Evolutionary conservation across 2,113 vertebrate species (phyloP), one percentile per base, ranked within the genome.

Genomic region (Scomber colias): DNA sequence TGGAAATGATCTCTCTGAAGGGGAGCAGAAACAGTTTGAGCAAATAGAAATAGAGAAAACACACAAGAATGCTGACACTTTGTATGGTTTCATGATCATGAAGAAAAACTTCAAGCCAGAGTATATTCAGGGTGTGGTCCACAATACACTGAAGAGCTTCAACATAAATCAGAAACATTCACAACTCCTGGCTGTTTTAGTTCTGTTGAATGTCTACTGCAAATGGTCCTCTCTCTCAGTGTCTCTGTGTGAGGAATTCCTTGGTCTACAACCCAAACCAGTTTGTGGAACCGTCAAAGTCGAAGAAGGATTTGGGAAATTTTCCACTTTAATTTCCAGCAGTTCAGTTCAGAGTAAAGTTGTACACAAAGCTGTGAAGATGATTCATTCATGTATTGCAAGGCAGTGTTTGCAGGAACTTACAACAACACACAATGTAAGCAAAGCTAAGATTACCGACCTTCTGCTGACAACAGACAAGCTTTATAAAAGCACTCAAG

Each of bases 41-140:
- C 78, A 87, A 62, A 96, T 92, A 11, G 93, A 95, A 91, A 96
- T 97, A 60, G 92, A 97, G 84, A 84, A 93, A 45, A 68, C 84
- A 0, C 57, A 96, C 77, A 75, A 87, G 30, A 90, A 96, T 77
- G 88, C 92, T 83, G 93, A 96, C 77, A 95, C 94, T 3, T 97
- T 97, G 82, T 97, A 97, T 92, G 96, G 94, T 12, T 97, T 96
- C 82, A 97, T 97, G 96, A 95, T 97, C 75, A 93, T 96, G 93
- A 97, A 97, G 91, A 82, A 70, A 45, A 95, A 95, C 85, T 97
- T 97, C 89, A 91, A 93, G 31, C 0, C 76, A 61, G 59, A 71
- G 0, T 97, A 97, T 57, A 92, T 96, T 79, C 31, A 95, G 86
- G 94, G 95, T 30, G 87, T 96, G 44, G 96, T 95, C 1, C 91